Base-by-base conservation (phyloP, 2,888 invertebrate genomes). In the Aplocera efformata region DNA sequence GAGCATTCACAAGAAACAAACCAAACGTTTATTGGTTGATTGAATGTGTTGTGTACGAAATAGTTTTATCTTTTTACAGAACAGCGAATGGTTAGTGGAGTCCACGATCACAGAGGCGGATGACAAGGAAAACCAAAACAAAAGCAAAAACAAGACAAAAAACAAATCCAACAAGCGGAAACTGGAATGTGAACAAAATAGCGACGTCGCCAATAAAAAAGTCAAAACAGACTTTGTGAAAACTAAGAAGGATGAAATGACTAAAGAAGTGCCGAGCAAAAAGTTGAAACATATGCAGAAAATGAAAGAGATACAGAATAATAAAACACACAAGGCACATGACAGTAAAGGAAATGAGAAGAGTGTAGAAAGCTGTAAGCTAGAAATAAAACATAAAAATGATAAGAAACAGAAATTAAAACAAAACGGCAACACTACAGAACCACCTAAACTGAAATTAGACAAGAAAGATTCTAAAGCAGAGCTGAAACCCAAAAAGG, bases 61-160 rank as follows among this genome's bases (percentile, higher is more conserved):
- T 22, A 1, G 10, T 17, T 25, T 41, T 8, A 1, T 32, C 2
- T 5, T 13, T 44, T 54, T 42, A 26, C 66, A 85, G 85, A 73
- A 67, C 21, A 73, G 72, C 4, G 72, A 62, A 1, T 78, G 82
- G 78, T 51, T 74, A 42, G 71, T 80, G 0, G 79, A 79, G 27
- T 10, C 70, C 0, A 55, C 65, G 0, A 46, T 60, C 0, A 49
- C 49, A 7, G 2, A 38, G 1, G 58, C 67, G 9, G 59, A 64
- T 0, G 63, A 71, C 37, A 75, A 85, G 56, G 72, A 79, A 60
- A 67, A 74, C 39, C 53, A 72, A 53, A 48, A 58, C 25, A 56
- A 66, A 50, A 50, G 60, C 52, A 48, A 60, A 49, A 38, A 49
- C 21, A 11, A 45, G 1, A 46, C 38, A 23, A 44, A 49, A 9